These are phyloP conservation scores for Neocrepidodera transversa DNA, from an alignment of 2,888 invertebrate species.

Conservation along the genomic window DNA sequence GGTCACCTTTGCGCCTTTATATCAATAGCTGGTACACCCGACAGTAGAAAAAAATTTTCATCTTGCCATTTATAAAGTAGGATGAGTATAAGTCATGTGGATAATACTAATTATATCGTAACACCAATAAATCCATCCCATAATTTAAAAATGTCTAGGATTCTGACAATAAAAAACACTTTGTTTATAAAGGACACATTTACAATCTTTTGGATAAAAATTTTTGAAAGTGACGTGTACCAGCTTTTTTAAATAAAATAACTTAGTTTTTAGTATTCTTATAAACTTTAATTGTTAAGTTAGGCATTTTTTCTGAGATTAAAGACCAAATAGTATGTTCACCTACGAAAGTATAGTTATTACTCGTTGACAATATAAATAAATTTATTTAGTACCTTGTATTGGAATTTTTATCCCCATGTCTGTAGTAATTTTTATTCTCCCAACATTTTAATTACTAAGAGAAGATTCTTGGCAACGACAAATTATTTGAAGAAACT, in stretches of 20 bases:
- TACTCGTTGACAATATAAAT: conserved; percentile 58
- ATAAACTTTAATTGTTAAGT: conserved; percentile 12
- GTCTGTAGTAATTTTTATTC: no score
- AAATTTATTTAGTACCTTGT: conserved; percentile 57
- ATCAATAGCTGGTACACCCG: conserved; percentile 3
- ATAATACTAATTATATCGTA: no score
- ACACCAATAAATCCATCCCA: no score
- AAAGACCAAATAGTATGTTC: conserved; percentile 50
- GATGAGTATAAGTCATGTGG: no score
- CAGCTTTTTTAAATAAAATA: conserved; percentile 2
- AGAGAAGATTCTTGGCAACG: no score
- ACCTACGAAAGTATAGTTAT: conserved; percentile 49
- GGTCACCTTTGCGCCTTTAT: conserved; percentile 7
- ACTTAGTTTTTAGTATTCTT: background rate
- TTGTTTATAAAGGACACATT: background rate
- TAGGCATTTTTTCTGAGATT: conserved; percentile 41
- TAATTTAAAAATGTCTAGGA: background rate
- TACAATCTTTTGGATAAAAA: background rate
- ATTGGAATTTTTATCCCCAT: no score
- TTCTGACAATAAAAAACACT: conserved; percentile 4
- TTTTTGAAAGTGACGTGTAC: conserved; percentile 10
- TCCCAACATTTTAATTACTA: no score
- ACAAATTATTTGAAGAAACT: no score
- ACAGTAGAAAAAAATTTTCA: background rate
- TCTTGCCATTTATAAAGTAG: no score